Evolutionary conservation across 2,113 vertebrate genomes (phyloP), one percentile per base, ranked within the genome.

Genomic region (Scomber colias): DNA sequence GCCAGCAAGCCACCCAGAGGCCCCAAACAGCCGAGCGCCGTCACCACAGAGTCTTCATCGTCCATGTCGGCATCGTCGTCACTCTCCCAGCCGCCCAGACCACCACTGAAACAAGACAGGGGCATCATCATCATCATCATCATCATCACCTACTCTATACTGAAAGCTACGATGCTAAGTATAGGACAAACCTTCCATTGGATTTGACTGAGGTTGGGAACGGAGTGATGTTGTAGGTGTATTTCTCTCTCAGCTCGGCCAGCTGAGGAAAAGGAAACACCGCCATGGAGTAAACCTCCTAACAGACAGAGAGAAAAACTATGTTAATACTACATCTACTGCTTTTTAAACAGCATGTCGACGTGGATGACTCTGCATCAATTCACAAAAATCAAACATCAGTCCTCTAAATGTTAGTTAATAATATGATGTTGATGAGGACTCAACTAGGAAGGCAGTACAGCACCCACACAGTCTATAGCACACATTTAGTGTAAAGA

Each of bases 221-320:
- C 1, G 98, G 98, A 65, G 97, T 99, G 72, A 99, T 99, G 90
- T 99, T 99, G 93, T 99, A 99, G 0, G 98, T 99, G 77, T 99
- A 99, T 74, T 99, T 99, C 94, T 99, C 98, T 75, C 98, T 96
- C 80, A 99, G 84, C 92, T 99, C 98, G 9, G 97, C 95, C 93
- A 99, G 87, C 59, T 99, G 98, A 66, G 98, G 98, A 73, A 99
- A 99, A 8, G 98, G 98, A 85, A 99, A 99, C 12, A 95, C 95
- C 7, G 97, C 97, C 95, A 99, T 97, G 67, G 97, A 95, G 89
- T 99, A 99, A 82, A 99, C 97, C 13, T 96, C 98, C 98, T 99
- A 86, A 60, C 15, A 77, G 69, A 75, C 76, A 35, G 15, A 60
- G n/a, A 21, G 17, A 35, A 55, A 4, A 35, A 35, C 7, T 1